Conservation (phyloP, 1,140 invertebrate species). For the Drosophila biarmipes region DNA sequence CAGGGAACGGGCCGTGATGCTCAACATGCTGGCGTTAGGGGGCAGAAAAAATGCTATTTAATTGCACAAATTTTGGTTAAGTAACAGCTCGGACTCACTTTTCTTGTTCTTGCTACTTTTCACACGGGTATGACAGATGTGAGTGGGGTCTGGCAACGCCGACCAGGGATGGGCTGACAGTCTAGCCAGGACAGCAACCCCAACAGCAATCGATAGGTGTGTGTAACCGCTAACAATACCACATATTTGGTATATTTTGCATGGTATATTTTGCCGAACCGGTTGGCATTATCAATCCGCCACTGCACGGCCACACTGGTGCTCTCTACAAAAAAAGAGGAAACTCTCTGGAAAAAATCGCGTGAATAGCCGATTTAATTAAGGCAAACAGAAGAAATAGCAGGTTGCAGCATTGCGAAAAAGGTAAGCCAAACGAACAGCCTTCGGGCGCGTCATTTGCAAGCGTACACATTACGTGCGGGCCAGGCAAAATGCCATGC, state of each 20-base stretch:
- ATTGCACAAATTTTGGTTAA: conserved; percentile 75
- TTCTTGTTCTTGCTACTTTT: conserved; percentile 64
- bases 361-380: not conserved
- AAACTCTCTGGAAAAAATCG: conserved; percentile 28
- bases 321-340: conserved; percentile 6
- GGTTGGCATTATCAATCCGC: too few species aligned
- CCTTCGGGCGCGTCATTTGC: not conserved
- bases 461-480: not conserved
- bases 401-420: not conserved
- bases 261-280: too few species aligned
- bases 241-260: not conserved
- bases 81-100: conserved; percentile 74
- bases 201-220: too few species aligned
- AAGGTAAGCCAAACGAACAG: conserved; percentile 1
- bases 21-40: conserved; percentile 84
- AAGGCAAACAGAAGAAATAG: not conserved
- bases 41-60: conserved; percentile 21
- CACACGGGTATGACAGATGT: conserved; percentile 28
- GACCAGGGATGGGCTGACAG: not conserved
- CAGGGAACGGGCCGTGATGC: conserved; percentile 84
- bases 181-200: not conserved
- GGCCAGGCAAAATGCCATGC: conserved; percentile 1
- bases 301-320: not conserved
- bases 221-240: too few species aligned
- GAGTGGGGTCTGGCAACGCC: not conserved